These are phyloP conservation scores for Entosphenus tridentatus DNA, from an alignment of 2,113 vertebrate genomes.

Conservation along the genomic window DNA sequence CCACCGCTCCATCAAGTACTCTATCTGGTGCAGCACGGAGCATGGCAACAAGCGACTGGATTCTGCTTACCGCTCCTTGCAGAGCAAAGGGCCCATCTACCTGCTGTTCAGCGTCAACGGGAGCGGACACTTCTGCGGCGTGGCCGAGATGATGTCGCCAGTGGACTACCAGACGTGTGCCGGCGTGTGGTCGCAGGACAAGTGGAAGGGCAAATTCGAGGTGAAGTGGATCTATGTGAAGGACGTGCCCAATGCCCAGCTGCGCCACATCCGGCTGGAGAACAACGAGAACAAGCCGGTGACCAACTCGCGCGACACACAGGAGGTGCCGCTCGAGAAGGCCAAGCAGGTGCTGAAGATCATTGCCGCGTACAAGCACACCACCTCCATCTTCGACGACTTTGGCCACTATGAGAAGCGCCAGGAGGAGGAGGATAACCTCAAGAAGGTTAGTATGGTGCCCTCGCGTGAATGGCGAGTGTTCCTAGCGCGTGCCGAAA, in stretches of 20 bases:
- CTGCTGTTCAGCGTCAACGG: constrained; percentile 92
- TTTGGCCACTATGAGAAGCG: constrained; percentile 99
- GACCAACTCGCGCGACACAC: constrained; percentile 99
- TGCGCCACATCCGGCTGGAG: constrained; percentile 94
- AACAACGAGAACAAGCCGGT: constrained; percentile 99
- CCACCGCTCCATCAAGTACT: constrained; percentile 96
- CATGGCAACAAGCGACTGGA: constrained; percentile 87
- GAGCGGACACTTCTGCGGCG: constrained; percentile 94
- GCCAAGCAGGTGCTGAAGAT: constrained; percentile 99
- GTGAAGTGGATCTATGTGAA: constrained; percentile 99
- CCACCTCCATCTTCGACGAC: constrained; percentile 99
- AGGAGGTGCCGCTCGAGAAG: constrained; percentile 96
- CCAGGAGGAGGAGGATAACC: constrained; percentile 95
- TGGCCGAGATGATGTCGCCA: constrained; percentile 88
- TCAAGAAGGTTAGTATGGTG: constrained; percentile 66
- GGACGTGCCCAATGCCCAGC: constrained; percentile 98
- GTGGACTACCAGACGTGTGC: constrained; percentile 96
- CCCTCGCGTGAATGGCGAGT: too few relatives aligned
- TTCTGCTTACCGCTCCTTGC: constrained; percentile 56
- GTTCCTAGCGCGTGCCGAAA: too few relatives aligned
- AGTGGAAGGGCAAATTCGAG: constrained; percentile 98
- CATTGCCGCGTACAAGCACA: constrained; percentile 98
- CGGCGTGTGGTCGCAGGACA: constrained; percentile 98
- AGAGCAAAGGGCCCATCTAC: constrained; percentile 66
- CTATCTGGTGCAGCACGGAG: constrained; percentile 94